Evolutionary conservation across 2,888 invertebrate species (phyloP), one percentile per base, ranked within the genome.

Genomic region (Lomographa bimaculata): DNA sequence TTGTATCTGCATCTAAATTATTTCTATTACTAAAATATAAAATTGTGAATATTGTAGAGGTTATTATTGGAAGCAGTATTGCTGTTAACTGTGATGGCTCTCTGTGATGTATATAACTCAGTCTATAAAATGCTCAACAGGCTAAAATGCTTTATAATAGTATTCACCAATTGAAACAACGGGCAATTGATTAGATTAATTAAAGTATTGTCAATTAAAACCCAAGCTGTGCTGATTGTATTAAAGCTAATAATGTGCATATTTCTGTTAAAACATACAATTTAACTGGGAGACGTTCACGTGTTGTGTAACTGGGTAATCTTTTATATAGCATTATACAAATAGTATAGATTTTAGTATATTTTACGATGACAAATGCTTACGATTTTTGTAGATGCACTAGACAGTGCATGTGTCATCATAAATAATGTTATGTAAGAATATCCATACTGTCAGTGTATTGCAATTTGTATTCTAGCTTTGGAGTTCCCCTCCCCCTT

Each of bases 191-290:
- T 28, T 45, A 37, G 10, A 39, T 32, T 39, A 44, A 46, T 56
- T 32, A 19, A 30, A 28, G 36, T 46, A 57, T 54, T 45, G 34
- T 46, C 40, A 40, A 29, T 41, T 39, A 44, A 59, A 75, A 77
- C 65, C 58, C 63, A 77, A 77, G 68, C 73, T 78, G 78, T 79
- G 79, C 76, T 77, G 77, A 62, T 70, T 63, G 61, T 68, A 67
- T 79, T 83, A 80, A 79, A 80, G 80, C 83, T 81, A 78, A 77
- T 56, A 73, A 81, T 86, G 85, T 85, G 86, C 82, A 71, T 75
- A 74, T 71, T 69, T 66, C 70, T 68, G 53, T 71, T 65, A 71
- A 72, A 71, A 64, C 64, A 66, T 74, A 63, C 61, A 60, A n/a
- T 58, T 47, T 64, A 45, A 58, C 61, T 63, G 68, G 66, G 69